Evolutionary conservation across 2,888 invertebrate genomes (phyloP).

Genomic region (Macrosoma leucophasiata): DNA sequence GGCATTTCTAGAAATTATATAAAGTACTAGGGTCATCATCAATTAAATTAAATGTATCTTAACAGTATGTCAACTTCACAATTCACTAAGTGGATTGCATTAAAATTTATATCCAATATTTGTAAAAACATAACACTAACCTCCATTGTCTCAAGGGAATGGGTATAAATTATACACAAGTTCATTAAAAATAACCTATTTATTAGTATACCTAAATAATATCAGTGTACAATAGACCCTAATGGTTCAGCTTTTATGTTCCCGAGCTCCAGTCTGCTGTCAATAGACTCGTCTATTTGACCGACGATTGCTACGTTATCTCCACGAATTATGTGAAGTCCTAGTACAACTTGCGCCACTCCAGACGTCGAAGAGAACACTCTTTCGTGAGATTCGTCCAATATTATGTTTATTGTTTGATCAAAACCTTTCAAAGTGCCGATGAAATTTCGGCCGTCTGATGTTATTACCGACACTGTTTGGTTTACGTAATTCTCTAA

Average conservation of each 20-base stretch:
- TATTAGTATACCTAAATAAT: slow-evolving; percentile 18
- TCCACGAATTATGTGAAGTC: slow-evolving; percentile 97
- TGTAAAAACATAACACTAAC: no score
- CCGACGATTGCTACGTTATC: slow-evolving; percentile 97
- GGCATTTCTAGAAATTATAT: no score
- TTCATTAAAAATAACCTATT: slow-evolving; percentile 15
- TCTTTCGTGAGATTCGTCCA: slow-evolving; percentile 98
- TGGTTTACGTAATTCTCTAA: slow-evolving; percentile 92
- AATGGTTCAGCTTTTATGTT: slow-evolving; percentile 90
- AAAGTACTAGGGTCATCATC: no score
- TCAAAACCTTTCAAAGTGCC: slow-evolving; percentile 99
- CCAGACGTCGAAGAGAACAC: slow-evolving; percentile 96
- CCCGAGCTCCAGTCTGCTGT: slow-evolving; percentile 85
- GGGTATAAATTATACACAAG: slow-evolving; percentile 5
- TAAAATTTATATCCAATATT: no score
- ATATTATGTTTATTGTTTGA: slow-evolving; percentile 98
- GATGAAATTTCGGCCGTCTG: slow-evolving; percentile 97
- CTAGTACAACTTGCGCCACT: slow-evolving; percentile 90
- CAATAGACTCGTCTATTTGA: slow-evolving; percentile 88
- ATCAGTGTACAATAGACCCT: slow-evolving; percentile 85
- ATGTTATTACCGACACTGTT: slow-evolving; percentile 95
- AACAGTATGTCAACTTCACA: no score
- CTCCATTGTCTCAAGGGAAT: no score
- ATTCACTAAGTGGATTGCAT: no score
- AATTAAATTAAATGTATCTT: no score